A percentile compares a stretch with the other conserved stretches of the same genome.
Evolutionary conservation across 2,888 invertebrate genomes (phyloP).

Genomic region (Neoitamus cyanurus): DNA sequence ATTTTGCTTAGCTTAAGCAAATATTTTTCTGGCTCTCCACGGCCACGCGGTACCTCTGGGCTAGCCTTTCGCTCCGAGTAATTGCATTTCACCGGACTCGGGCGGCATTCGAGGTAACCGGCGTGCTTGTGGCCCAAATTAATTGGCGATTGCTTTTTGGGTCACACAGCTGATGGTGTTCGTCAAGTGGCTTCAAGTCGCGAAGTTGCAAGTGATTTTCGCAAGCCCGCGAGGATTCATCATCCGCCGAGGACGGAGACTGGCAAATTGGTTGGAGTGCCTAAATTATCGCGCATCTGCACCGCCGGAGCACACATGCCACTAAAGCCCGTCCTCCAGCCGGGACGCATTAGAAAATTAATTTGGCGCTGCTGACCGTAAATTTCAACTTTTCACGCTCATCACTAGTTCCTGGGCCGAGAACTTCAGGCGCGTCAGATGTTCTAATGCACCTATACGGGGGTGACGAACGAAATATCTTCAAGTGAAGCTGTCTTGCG

Average conservation of each 20-base stretch:
- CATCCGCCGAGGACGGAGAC: not conserved
- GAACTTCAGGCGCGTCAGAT: not conserved
- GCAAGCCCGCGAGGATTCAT: not conserved
- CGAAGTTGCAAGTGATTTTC: not conserved
- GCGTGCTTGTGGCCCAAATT: not conserved
- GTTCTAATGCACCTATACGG: not conserved
- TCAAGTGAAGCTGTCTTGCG: not conserved
- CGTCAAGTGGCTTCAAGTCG: not conserved
- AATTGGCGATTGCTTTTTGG: not conserved
- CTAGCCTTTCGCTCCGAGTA: not conserved
- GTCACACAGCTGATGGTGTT: not conserved
- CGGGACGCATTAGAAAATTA: slow-evolving; percentile 12
- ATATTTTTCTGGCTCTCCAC: not conserved
- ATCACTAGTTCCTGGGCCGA: not conserved
- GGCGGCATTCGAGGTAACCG: not conserved
- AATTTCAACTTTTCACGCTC: slow-evolving; percentile 23
- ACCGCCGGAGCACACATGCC: not conserved
- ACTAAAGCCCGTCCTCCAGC: not conserved
- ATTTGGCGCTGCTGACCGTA: not conserved
- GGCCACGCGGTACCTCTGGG: not conserved
- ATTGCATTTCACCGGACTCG: not conserved
- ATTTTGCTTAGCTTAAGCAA: not conserved
- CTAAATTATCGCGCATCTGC: not conserved
- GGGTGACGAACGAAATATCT: not conserved
- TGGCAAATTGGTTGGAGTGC: not conserved